Evolutionary conservation across 1,140 invertebrate genomes (phyloP), one percentile per base, ranked within the genome.

Genomic region (Zaprionus ghesquierei): DNA sequence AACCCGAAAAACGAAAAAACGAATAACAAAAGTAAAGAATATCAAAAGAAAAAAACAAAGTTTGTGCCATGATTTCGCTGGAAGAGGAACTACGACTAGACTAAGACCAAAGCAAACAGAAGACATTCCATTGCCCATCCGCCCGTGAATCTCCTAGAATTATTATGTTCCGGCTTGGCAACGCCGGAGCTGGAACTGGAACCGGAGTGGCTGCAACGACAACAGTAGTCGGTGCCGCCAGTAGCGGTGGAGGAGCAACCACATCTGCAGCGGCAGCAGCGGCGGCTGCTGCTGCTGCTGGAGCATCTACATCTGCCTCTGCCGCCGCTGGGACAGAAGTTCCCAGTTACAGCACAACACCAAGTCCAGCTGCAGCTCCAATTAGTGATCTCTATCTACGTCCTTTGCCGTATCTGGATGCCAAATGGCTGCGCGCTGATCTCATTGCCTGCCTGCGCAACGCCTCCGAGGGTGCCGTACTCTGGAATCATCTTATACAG

Each of bases 361-460:
- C 35, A 41, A 41, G 35, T 41, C 63, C 77, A 2, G 55, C 71
- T 33, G 25, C 56, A 41, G 38, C 38, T 54, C 51, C 71, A 15
- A 53, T 51, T 12, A 64, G 64, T 27, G 91, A 92, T 69, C 80
- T 92, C 55, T 89, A 89, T 54, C 64, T 92, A 61, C 87, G 91
- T 29, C 89, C 90, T 5, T 50, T 92, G 29, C 90, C 89, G 18
- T 92, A 77, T 58, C 59, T 92, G 46, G 91, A 92, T 58, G 61
- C 66, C 12, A 92, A 92, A 73, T 92, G 91, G 91, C 69, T 92
- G 66, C 79, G 91, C 31, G 90, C 90, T 46, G 91, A 92, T 90
- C 81, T 92, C 64, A 91, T 91, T 33, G 73, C 81, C 41, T 89
- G 81, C 66, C 68, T 92, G 59, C 89, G 91, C 53, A 89, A 90